A percentile compares a stretch with the other conserved stretches of the same genome.
Conservation (phyloP, 2,113 vertebrate species). For the western clawed frog (Xenopus tropicalis) region DNA sequence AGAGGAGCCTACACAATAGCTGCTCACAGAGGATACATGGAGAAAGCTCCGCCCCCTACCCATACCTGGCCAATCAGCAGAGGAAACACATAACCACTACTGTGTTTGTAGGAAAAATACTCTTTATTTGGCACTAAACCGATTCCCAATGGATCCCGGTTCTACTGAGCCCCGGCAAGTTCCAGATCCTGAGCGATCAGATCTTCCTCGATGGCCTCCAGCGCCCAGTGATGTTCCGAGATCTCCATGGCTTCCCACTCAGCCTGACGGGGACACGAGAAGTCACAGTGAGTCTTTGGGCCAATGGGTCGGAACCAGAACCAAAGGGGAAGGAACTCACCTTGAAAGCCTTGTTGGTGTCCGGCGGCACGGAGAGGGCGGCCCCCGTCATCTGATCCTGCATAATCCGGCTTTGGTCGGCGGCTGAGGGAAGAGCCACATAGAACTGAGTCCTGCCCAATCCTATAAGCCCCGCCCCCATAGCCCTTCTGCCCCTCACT, state of each 20-base stretch:
- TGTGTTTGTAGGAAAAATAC: too few species aligned
- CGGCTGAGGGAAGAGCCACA: constrained; percentile 51
- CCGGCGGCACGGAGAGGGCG: constrained; percentile 67
- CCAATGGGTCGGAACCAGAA: not conserved
- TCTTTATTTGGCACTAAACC: too few species aligned
- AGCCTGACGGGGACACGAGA: constrained; percentile 56
- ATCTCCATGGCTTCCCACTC: constrained; percentile 83
- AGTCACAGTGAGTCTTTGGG: not conserved
- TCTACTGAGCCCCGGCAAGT: constrained; percentile 37
- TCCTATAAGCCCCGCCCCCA: too few species aligned
- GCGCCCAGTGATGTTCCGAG: constrained; percentile 73
- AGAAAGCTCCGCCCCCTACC: too few species aligned
- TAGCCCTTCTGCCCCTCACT: constrained; percentile 22
- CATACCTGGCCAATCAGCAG: too few species aligned
- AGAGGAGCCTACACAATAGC: too few species aligned
- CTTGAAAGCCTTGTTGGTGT: constrained; percentile 79
- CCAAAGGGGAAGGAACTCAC: constrained; percentile 46
- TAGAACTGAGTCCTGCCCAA: not conserved
- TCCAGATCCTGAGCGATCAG: constrained; percentile 68
- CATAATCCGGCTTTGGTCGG: constrained; percentile 68
- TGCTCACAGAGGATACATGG: too few species aligned
- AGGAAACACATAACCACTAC: too few species aligned
- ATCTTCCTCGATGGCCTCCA: constrained; percentile 77
- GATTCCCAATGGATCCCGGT: too few species aligned
- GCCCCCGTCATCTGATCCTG: constrained; percentile 75